Evolutionary conservation across 2,797 vertebrate genomes (phyloP).

Genomic region (Artibeus lituratus): DNA sequence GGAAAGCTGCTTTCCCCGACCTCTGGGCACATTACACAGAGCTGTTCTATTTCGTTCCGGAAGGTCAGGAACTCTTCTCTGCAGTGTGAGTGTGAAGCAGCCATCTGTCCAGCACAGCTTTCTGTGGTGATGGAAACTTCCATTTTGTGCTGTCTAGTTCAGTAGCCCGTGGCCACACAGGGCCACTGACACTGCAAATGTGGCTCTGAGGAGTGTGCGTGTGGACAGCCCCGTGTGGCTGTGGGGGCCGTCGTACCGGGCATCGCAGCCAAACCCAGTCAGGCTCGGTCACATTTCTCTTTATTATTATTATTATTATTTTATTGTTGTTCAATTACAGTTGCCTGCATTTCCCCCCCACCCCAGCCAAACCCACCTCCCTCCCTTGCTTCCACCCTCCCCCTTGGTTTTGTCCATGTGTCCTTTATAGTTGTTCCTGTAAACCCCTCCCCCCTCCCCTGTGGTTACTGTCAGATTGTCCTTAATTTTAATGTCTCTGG

Average conservation of each 20-base stretch:
- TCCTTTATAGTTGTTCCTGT: no score
- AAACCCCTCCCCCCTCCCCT: no score
- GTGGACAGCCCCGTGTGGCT: not conserved
- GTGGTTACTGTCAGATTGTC: no score
- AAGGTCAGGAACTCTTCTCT: not conserved
- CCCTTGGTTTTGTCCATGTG: no score
- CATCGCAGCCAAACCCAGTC: not conserved
- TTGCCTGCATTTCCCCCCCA: no score
- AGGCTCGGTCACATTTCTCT: not conserved
- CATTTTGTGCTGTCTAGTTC: not conserved
- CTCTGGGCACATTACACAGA: not conserved
- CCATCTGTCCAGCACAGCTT: not conserved
- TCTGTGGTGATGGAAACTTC: not conserved
- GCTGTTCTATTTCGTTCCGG: not conserved
- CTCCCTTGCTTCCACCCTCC: no score
- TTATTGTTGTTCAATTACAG: no score
- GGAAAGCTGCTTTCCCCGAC: not conserved
- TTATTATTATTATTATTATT: no score
- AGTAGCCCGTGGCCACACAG: not conserved
- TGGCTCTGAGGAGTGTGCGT: not conserved
- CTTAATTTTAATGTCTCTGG: no score
- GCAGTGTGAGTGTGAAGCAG: not conserved
- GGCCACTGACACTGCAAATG: not conserved
- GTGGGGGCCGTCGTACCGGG: fast-evolving
- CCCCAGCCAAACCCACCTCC: no score